These are phyloP conservation scores for Drosophila miranda DNA, from an alignment of 1,140 invertebrate species.

Conservation along the genomic window DNA sequence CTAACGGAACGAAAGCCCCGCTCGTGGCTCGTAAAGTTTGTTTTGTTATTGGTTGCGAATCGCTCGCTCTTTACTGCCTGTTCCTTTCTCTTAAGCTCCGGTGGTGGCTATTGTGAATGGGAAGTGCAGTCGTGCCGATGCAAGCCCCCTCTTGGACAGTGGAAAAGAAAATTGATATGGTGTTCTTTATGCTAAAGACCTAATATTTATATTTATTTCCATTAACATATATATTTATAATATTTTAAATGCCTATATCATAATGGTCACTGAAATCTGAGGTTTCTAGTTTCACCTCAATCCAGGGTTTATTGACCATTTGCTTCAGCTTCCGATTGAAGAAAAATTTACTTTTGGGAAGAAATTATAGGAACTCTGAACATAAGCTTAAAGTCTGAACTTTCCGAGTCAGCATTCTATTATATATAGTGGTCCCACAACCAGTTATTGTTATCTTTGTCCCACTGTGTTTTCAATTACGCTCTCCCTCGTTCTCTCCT, in stretches of 20 bases:
- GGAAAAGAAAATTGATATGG: neutral
- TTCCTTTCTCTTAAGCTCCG: conserved; percentile 6
- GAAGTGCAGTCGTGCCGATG: conserved; percentile 9
- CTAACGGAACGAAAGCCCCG: conserved; percentile 39
- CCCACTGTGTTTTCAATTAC: neutral
- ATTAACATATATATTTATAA: too few relatives aligned
- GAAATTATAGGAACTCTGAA: too few relatives aligned
- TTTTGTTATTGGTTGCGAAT: conserved; percentile 63
- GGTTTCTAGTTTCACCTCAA: too few relatives aligned
- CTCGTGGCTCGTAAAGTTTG: conserved; percentile 49
- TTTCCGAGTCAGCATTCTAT: too few relatives aligned
- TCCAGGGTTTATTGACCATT: neutral
- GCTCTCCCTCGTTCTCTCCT: conserved; percentile 6
- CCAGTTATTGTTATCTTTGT: too few relatives aligned
- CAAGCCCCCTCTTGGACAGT: conserved; percentile 9
- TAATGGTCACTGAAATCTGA: too few relatives aligned
- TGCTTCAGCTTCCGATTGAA: too few relatives aligned
- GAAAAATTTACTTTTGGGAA: neutral
- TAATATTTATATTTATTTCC: too few relatives aligned
- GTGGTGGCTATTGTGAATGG: conserved; percentile 29
- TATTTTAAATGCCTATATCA: too few relatives aligned
- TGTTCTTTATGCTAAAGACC: too few relatives aligned
- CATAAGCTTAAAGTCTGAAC: too few relatives aligned
- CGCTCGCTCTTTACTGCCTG: conserved; percentile 18
- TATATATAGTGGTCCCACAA: too few relatives aligned